A percentile compares a stretch with the other conserved stretches of the same genome.
phyloP scores from a whole-genome alignment of 2,113 vertebrate species.

The Ophiodon elongatus region DNA sequence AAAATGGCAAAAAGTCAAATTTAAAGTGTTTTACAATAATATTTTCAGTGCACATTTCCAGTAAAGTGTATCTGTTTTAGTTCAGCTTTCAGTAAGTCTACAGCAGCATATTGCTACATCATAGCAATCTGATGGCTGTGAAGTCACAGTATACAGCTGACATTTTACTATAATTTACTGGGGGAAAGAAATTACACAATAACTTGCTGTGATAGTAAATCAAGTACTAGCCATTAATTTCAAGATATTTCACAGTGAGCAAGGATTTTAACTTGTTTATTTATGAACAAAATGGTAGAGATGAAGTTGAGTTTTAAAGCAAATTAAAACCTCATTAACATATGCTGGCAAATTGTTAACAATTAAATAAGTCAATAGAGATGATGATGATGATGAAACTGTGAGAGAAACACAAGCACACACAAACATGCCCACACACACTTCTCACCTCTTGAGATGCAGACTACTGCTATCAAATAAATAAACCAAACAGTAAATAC shows the following conservation, averaged over 20 bases:
- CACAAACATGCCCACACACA: slow-evolving; percentile 14
- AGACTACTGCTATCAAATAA: slow-evolving; percentile 58
- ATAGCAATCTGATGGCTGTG: background rate
- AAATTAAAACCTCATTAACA: background rate
- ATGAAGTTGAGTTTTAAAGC: background rate
- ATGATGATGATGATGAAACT: background rate
- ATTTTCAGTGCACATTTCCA: background rate
- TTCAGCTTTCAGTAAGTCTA: background rate
- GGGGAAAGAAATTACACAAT: background rate
- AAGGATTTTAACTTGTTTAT: background rate
- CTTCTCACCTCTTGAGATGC: slow-evolving; percentile 45
- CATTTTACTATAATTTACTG: background rate
- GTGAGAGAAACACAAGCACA: background rate
- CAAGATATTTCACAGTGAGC: background rate
- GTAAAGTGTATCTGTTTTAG: background rate
- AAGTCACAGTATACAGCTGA: background rate
- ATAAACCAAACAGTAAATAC: slow-evolving; percentile 49
- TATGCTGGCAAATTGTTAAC: background rate
- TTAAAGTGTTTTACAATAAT: background rate
- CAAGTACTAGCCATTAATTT: background rate
- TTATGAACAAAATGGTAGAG: background rate
- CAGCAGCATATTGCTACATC: background rate
- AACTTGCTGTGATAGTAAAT: background rate
- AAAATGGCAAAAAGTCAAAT: background rate
- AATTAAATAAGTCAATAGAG: background rate